A percentile compares a stretch with the other conserved stretches of the same genome.
phyloP scores from a whole-genome alignment of 2,113 vertebrate genomes.

The Xiphias gladius region DNA sequence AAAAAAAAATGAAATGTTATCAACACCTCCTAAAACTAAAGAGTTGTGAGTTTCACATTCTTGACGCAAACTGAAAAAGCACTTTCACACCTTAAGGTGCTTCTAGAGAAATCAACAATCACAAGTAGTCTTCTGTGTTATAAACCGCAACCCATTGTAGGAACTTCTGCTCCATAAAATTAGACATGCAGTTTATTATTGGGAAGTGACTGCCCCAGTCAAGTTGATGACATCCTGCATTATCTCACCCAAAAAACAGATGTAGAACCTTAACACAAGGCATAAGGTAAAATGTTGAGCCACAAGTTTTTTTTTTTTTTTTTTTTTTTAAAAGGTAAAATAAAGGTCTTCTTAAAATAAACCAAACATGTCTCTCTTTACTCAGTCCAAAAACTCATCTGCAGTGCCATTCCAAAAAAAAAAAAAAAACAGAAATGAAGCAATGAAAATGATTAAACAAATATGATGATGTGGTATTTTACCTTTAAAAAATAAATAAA shows the following conservation, averaged over 20 bases:
- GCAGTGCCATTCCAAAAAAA: neutral
- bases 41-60: constrained; percentile 18
- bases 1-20: constrained; percentile 29
- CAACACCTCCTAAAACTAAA: neutral
- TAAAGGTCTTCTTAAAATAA: neutral
- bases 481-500: too few relatives aligned
- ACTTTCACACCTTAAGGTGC: constrained; percentile 38
- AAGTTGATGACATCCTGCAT: too few relatives aligned
- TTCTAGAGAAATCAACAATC: constrained; percentile 20
- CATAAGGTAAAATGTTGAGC: neutral
- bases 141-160: neutral
- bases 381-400: neutral
- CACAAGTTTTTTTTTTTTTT: neutral
- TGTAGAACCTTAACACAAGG: neutral
- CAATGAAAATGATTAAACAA: neutral
- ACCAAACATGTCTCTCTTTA: neutral
- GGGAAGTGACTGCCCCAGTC: neutral
- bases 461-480: neutral
- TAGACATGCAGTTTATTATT: neutral
- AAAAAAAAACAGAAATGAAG: neutral
- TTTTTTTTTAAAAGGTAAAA: neutral
- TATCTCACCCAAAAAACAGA: neutral
- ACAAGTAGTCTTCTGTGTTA: neutral
- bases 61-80: constrained; percentile 33
- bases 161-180: constrained; percentile 15